Percentiles rank a stretch among this genome's conserved stretches.
These are phyloP conservation scores for Dysmachus trigonus DNA, from an alignment of 2,888 invertebrate species.

Conservation along the genomic window DNA sequence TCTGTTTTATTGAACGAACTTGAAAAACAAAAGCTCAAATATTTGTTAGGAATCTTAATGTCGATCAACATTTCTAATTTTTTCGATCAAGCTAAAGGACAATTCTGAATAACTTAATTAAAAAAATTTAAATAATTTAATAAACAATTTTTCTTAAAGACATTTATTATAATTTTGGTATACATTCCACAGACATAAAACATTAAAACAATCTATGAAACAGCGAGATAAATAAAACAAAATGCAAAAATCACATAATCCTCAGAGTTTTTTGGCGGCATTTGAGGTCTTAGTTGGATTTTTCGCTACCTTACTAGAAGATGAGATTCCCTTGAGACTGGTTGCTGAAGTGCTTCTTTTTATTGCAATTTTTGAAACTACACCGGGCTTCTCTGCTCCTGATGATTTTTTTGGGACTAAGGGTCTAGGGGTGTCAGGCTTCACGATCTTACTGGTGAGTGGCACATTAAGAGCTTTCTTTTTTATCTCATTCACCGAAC, in stretches of 20 bases:
- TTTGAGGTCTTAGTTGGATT: not conserved
- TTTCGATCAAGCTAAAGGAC: no score
- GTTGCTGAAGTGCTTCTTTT: not conserved
- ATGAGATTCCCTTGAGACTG: not conserved
- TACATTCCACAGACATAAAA: not conserved
- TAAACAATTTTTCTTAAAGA: not conserved
- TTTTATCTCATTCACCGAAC: not conserved
- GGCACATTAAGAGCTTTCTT: not conserved
- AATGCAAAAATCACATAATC: not conserved
- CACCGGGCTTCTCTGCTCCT: not conserved
- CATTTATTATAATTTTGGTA: not conserved
- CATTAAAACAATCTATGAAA: not conserved
- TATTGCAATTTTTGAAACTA: not conserved
- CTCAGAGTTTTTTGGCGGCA: not conserved
- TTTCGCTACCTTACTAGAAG: not conserved
- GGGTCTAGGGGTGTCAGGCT: conserved; percentile 45
- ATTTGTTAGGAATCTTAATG: no score
- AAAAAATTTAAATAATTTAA: no score
- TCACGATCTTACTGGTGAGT: not conserved
- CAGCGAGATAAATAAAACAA: not conserved
- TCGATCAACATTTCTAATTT: no score
- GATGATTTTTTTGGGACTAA: not conserved
- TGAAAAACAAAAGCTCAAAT: no score
- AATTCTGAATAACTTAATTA: no score
- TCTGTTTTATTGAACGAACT: no score